These are phyloP conservation scores for Ceratina australensis DNA, from an alignment of 1,140 invertebrate species.

Conservation along the genomic window DNA sequence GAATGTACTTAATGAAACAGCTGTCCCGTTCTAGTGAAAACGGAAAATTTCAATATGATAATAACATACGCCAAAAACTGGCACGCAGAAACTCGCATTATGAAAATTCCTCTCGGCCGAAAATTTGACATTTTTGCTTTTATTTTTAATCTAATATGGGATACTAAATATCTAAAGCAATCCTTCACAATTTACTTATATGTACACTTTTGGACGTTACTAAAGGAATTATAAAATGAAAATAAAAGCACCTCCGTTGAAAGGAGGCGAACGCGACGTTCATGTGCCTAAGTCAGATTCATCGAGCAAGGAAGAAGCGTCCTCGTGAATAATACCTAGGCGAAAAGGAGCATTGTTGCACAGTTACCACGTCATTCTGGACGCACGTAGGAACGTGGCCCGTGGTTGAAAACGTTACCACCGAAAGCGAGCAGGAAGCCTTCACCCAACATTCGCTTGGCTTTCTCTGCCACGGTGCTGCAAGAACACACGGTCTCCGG, in stretches of 20 bases:
- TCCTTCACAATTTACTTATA: neutral
- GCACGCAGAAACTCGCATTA: too few relatives aligned
- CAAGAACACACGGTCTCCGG: neutral
- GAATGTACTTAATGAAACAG: conserved; percentile 30
- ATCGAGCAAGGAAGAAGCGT: neutral
- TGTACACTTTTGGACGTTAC: neutral
- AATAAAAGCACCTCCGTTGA: neutral
- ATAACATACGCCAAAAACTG: neutral
- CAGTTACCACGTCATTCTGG: conserved; percentile 1
- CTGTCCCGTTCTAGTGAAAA: neutral
- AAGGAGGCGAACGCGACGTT: neutral
- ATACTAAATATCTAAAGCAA: too few relatives aligned
- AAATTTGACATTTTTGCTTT: neutral
- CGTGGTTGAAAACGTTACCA: neutral
- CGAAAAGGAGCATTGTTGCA: neutral
- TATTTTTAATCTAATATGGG: too few relatives aligned
- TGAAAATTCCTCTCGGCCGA: neutral
- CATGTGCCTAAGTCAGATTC: neutral
- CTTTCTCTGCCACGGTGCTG: neutral
- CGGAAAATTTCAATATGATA: conserved; percentile 8
- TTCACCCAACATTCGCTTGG: neutral
- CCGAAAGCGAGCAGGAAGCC: neutral
- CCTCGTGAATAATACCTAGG: neutral
- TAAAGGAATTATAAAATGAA: neutral
- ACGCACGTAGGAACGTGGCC: neutral